Conservation (phyloP, 2,888 invertebrate species). For the Andricus quercusramuli region DNA sequence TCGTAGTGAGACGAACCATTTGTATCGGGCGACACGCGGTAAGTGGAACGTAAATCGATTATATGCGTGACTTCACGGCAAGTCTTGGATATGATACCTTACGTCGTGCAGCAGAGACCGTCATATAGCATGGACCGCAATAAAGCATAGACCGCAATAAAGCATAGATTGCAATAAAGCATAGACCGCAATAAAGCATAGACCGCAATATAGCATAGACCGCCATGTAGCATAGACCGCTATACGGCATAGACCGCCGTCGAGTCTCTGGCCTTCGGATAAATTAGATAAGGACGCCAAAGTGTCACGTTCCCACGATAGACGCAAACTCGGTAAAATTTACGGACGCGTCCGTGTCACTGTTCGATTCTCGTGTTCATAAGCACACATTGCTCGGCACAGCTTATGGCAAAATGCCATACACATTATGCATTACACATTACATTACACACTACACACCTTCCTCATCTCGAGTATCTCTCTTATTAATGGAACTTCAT, state of each 20-base stretch:
- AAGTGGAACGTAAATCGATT: slow-evolving; percentile 65
- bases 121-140: background rate
- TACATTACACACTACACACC: slow-evolving; percentile 5
- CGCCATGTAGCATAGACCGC: slow-evolving; percentile 34
- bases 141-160: background rate
- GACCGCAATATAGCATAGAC: slow-evolving; percentile 52
- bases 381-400: slow-evolving; percentile 23
- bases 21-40: slow-evolving; percentile 54
- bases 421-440: slow-evolving; percentile 6
- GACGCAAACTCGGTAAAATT: slow-evolving; percentile 60
- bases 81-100: slow-evolving; percentile 62
- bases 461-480: slow-evolving; percentile 27
- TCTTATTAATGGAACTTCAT: slow-evolving; percentile 40
- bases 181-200: slow-evolving; percentile 43
- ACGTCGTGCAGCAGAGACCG: slow-evolving; percentile 55
- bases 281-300: slow-evolving; percentile 73
- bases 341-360: slow-evolving; percentile 62
- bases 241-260: slow-evolving; percentile 25
- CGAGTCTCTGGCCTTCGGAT: slow-evolving; percentile 67
- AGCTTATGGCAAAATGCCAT: background rate
- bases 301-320: slow-evolving; percentile 75
- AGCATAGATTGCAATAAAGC: background rate
- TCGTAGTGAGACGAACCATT: slow-evolving; percentile 46
- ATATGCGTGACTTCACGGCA: slow-evolving; percentile 61
- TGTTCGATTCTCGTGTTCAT: slow-evolving; percentile 44